Percentiles rank a stretch among this genome's conserved stretches.
phyloP scores from a whole-genome alignment of 30 jellyfish, hydroid and myxozoan species.

The Nemopilema nomurai region DNA sequence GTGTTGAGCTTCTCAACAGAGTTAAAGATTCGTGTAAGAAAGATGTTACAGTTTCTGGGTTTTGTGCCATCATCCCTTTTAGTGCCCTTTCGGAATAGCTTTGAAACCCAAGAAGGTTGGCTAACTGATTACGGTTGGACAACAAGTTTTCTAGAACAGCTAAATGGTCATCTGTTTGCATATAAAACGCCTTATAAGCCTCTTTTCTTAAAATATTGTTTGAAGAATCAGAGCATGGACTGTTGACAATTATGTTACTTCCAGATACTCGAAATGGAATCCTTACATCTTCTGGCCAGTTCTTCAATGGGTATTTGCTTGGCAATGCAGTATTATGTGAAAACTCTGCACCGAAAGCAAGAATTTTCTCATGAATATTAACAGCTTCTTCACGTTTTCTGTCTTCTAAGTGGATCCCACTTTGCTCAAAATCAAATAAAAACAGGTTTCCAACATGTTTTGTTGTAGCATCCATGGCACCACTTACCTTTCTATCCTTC shows the following conservation, averaged over 20 bases:
- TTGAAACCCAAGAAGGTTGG: constrained; percentile 83
- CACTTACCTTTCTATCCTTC: constrained; percentile 20
- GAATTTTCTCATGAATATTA: constrained; percentile 70
- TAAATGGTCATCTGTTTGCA: constrained; percentile 61
- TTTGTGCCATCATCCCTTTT: constrained; percentile 87
- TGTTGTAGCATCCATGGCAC: constrained; percentile 72
- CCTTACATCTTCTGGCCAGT: constrained; percentile 75
- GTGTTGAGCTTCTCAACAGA: constrained; percentile 44
- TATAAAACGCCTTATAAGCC: constrained; percentile 72
- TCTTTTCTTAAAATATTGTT: constrained; percentile 60
- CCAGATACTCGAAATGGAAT: constrained; percentile 63
- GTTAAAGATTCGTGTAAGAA: constrained; percentile 62
- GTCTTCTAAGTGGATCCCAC: constrained; percentile 90
- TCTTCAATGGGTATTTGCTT: constrained; percentile 46
- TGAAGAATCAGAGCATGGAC: constrained; percentile 66
- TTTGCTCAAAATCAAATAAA: constrained; percentile 93
- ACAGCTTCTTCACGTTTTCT: constrained; percentile 65
- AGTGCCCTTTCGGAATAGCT: constrained; percentile 76
- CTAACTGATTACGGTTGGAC: constrained; percentile 66
- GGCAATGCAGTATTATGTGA: constrained; percentile 57
- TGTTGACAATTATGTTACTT: constrained; percentile 41
- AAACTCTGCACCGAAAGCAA: constrained; percentile 80
- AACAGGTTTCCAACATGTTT: constrained; percentile 77
- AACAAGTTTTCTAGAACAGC: constrained; percentile 62
- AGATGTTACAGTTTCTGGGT: constrained; percentile 75